A percentile compares a stretch with the other conserved stretches of the same genome.
Evolutionary conservation across 2,113 vertebrate species (phyloP).

Genomic region (Myotis lucifugus): DNA sequence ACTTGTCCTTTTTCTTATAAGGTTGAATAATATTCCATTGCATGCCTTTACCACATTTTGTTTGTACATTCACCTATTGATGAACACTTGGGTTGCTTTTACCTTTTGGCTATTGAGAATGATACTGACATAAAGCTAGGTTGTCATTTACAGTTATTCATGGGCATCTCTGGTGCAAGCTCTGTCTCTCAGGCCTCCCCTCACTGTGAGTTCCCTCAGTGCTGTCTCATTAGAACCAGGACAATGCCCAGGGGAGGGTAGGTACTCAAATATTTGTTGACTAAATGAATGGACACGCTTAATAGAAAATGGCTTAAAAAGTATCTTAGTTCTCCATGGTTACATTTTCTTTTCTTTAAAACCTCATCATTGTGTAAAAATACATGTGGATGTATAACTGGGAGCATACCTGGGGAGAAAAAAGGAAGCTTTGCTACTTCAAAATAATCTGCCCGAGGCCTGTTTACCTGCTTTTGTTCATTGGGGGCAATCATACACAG

Average conservation of each 20-base stretch:
- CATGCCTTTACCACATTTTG: neutral
- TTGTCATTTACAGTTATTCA: neutral
- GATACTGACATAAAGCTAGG: neutral
- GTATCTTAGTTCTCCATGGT: neutral
- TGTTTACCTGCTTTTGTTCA: neutral
- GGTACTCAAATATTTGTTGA: neutral
- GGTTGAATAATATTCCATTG: neutral
- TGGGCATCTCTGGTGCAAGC: neutral
- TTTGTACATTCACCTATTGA: neutral
- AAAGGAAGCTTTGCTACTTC: neutral
- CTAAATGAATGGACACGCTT: neutral
- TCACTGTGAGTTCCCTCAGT: no score
- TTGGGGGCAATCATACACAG: neutral
- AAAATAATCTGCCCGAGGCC: neutral
- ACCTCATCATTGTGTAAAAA: neutral
- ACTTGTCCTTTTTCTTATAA: neutral
- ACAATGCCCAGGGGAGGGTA: neutral
- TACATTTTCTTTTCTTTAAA: neutral
- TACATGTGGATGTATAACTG: neutral
- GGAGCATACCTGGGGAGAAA: neutral
- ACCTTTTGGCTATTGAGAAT: neutral
- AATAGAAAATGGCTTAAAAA: neutral
- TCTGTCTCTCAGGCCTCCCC: neutral
- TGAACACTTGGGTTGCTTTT: neutral
- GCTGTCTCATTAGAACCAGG: neutral